Percentiles rank a stretch among this genome's conserved stretches.
These are phyloP conservation scores for Cryptomyrus ogoouensis DNA, from an alignment of 2,113 vertebrate genomes.

Conservation along the genomic window DNA sequence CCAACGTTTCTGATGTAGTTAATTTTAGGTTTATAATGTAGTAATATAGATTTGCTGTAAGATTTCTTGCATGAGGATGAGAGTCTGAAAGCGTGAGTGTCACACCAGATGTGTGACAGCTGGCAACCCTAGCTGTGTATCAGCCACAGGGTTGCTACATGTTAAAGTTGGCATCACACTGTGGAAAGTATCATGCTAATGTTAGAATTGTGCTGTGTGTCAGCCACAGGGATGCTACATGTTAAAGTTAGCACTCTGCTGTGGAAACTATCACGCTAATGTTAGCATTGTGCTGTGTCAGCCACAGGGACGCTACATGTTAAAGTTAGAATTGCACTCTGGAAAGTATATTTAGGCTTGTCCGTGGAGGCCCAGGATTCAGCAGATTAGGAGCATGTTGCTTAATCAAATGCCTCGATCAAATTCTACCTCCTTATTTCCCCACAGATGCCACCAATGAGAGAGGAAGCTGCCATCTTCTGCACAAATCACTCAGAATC, in stretches of 20 bases:
- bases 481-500: not conserved
- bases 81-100: too few species aligned
- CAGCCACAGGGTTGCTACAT: not conserved
- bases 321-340: not conserved
- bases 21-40: too few species aligned
- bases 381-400: not conserved
- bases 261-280: not conserved
- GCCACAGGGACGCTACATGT: not conserved
- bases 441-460: not conserved
- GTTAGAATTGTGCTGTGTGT: not conserved
- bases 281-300: not conserved
- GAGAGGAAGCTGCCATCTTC: not conserved
- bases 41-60: too few species aligned
- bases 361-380: not conserved
- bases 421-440: conserved; percentile 10
- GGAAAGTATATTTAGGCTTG: too few species aligned
- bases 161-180: not conserved
- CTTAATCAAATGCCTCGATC: not conserved
- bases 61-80: too few species aligned
- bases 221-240: not conserved
- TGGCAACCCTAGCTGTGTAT: not conserved
- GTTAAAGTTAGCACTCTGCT: not conserved
- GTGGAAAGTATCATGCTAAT: not conserved
- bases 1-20: too few species aligned
- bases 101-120: too few species aligned